Conservation (phyloP, 2,888 invertebrate genomes). For the Lepidonotus clava region DNA sequence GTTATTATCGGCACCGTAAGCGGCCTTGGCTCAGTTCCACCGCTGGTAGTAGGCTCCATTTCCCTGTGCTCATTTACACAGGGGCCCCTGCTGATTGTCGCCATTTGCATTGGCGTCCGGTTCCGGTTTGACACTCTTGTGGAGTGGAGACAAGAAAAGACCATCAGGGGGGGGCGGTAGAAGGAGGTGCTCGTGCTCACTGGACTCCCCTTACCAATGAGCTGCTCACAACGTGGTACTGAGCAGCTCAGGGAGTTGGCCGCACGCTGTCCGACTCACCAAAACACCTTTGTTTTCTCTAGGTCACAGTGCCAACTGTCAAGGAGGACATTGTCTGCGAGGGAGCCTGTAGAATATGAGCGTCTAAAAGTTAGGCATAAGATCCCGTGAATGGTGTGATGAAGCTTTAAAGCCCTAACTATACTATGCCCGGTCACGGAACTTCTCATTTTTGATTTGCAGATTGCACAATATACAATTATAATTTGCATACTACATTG, state of each 20-base stretch:
- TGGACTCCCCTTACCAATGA: background rate
- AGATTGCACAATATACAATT: no score
- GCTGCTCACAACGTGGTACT: no score
- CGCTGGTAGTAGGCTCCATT: background rate
- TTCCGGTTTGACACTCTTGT: constrained; percentile 36
- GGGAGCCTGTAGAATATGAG: no score
- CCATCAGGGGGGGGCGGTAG: background rate
- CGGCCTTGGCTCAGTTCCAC: background rate
- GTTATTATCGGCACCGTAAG: background rate
- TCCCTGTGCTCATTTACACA: constrained; percentile 22
- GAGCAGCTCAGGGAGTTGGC: background rate
- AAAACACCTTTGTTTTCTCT: constrained; percentile 7
- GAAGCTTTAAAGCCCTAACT: no score
- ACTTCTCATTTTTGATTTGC: no score
- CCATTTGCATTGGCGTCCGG: constrained; percentile 44
- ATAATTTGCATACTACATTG: no score
- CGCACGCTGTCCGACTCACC: background rate
- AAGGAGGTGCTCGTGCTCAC: background rate
- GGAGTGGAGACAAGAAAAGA: constrained; percentile 25
- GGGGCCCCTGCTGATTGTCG: constrained; percentile 33
- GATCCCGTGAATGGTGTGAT: no score
- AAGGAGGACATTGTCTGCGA: no score
- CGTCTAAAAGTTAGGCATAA: no score
- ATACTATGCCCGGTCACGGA: no score
- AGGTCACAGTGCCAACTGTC: background rate